These are phyloP conservation scores for Pyrrhura leucotis DNA, from an alignment of 2,797 vertebrate species.

Conservation along the genomic window DNA sequence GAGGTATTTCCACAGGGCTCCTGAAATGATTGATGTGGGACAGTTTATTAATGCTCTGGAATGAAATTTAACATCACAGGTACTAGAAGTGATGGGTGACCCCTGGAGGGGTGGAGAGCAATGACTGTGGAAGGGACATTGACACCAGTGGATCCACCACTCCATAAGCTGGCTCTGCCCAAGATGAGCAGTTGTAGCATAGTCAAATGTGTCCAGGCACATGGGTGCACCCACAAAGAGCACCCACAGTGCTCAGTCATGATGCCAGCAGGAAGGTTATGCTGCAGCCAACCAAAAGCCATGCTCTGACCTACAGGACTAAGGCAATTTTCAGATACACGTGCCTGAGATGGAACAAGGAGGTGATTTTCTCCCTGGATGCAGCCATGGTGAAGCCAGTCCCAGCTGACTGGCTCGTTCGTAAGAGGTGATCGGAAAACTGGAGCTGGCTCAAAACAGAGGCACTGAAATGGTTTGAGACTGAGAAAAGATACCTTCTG, in stretches of 20 bases:
- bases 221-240: not conserved
- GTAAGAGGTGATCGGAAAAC: not conserved
- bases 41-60: not conserved
- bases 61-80: not conserved
- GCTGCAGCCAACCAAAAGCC: not conserved
- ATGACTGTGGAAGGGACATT: not conserved
- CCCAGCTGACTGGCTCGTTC: rapidly evolving
- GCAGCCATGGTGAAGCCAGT: not conserved
- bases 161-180: not conserved
- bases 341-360: rapidly evolving
- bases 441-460: not conserved
- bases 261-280: not conserved
- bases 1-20: not conserved
- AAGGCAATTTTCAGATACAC: rapidly evolving
- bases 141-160: not conserved
- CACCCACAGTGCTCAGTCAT: rapidly evolving
- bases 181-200: rapidly evolving
- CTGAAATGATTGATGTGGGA: not conserved
- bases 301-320: not conserved
- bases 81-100: not conserved
- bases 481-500: not conserved
- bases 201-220: rapidly evolving
- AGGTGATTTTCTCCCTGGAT: not conserved
- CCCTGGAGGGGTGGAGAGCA: not conserved
- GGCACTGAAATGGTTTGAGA: not conserved